Evolutionary conservation across 2,113 vertebrate genomes (phyloP), one percentile per base, ranked within the genome.

Genomic region (Piprites chloris): DNA sequence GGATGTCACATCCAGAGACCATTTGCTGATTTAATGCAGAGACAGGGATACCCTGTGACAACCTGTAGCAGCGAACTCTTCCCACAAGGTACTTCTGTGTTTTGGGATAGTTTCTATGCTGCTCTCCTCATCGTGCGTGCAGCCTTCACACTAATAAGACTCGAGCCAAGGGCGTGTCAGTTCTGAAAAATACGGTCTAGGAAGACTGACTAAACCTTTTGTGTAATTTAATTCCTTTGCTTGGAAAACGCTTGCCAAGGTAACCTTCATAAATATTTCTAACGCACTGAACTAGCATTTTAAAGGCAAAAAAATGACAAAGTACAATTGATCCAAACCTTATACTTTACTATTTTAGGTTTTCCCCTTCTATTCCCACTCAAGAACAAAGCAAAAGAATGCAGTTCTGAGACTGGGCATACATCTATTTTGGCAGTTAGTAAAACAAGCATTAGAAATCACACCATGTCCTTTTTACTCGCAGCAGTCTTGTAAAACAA

Each of bases 401-500:
- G 66, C 59, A 93, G 7, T 87, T 95, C 50, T 74, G 53, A 50
- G 68, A 42, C 44, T 78, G 39, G 30, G 66, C 65, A 96, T 97
- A 68, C 65, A 90, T 91, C 91, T 96, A 82, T 55, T 94, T 96
- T 89, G 86, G 80, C 75, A 95, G 76, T 88, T 96, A 93, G 80
- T 56, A 95, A 96, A 97, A 89, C 63, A 96, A 97, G 93, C 73
- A 90, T 90, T 94, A 96, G 80, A 93, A 97, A 96, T 93, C 91
- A 87, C 79, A 95, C 94, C 61, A 49, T 87, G 97, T 96, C 75
- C 92, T 95, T 91, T 97, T 96, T 95, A 93, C 65, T 97, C 95
- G 87, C 73, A 96, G 66, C n/a, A 91, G 68, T 95, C 41, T 3
- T 93, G 96, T 94, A 93, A 95, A 97, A 97, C 95, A 97, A 97